phyloP scores from a whole-genome alignment of 2,888 invertebrate genomes.

The Carcina quercana region DNA sequence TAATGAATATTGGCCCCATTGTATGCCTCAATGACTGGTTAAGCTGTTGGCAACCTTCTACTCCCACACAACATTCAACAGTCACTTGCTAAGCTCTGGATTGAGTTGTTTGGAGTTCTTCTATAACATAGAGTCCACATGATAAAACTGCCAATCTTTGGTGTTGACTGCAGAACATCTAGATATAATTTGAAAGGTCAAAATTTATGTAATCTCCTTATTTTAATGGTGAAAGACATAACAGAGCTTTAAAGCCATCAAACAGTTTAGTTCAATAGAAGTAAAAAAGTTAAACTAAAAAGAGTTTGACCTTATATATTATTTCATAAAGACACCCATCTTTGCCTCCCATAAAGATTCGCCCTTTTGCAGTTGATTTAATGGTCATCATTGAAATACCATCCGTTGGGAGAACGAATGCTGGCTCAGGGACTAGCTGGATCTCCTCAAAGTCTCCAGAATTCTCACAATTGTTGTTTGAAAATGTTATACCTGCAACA shows the following conservation, averaged over 20 bases:
- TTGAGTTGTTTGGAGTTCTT: too few relatives aligned
- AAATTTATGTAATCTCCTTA: too few relatives aligned
- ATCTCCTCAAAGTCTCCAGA: constrained; percentile 80
- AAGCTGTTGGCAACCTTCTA: too few relatives aligned
- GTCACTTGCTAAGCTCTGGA: too few relatives aligned
- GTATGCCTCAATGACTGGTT: too few relatives aligned
- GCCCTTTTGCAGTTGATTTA: constrained; percentile 85
- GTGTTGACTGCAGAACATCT: too few relatives aligned
- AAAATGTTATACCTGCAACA: constrained; percentile 72
- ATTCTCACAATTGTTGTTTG: constrained; percentile 61
- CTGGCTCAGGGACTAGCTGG: constrained; percentile 94
- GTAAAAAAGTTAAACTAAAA: background rate
- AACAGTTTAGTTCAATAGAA: background rate
- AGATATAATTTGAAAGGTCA: too few relatives aligned
- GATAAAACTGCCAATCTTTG: too few relatives aligned
- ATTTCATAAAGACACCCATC: constrained; percentile 97
- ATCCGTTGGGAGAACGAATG: constrained; percentile 93
- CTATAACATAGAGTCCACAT: too few relatives aligned
- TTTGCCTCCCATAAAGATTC: constrained; percentile 95
- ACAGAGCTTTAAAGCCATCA: background rate
- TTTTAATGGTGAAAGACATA: background rate
- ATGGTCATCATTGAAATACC: constrained; percentile 89
- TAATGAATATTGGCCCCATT: too few relatives aligned
- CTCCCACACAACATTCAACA: background rate
- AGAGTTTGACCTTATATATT: constrained; percentile 84